A percentile compares a stretch with the other conserved stretches of the same genome.
Conservation (phyloP, 2,888 invertebrate genomes). For the Steromphala cineraria region DNA sequence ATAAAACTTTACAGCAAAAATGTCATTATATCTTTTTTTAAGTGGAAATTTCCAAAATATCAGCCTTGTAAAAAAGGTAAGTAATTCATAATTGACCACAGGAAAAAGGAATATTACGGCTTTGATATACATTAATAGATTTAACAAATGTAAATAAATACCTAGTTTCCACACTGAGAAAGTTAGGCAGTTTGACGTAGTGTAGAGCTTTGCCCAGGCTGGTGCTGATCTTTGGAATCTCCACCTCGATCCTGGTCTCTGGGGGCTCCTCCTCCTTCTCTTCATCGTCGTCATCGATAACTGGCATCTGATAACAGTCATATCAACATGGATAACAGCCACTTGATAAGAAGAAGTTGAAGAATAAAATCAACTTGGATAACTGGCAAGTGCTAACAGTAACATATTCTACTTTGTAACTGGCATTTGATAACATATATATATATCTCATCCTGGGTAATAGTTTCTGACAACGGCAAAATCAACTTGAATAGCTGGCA, state of each 20-base stretch:
- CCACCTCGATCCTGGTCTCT: constrained; percentile 96
- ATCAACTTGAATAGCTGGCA: no score
- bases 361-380: no score
- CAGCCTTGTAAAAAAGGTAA: no score
- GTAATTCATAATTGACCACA: no score
- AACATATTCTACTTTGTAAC: constrained; percentile 55
- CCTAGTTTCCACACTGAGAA: constrained; percentile 95
- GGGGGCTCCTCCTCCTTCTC: constrained; percentile 84
- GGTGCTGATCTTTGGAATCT: constrained; percentile 95
- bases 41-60: no score
- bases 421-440: background rate
- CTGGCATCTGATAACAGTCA: constrained; percentile 1
- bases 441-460: background rate
- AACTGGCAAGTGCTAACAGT: background rate
- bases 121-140: no score
- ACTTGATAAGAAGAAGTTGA: background rate
- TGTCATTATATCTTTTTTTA: no score
- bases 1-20: no score
- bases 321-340: background rate
- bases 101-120: no score
- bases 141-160: constrained; percentile 32
- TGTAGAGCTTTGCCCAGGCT: constrained; percentile 88
- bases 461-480: background rate
- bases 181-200: constrained; percentile 98
- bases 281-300: constrained; percentile 77